phyloP scores from a whole-genome alignment of 2,113 vertebrate genomes.

The Dromaius novaehollandiae region DNA sequence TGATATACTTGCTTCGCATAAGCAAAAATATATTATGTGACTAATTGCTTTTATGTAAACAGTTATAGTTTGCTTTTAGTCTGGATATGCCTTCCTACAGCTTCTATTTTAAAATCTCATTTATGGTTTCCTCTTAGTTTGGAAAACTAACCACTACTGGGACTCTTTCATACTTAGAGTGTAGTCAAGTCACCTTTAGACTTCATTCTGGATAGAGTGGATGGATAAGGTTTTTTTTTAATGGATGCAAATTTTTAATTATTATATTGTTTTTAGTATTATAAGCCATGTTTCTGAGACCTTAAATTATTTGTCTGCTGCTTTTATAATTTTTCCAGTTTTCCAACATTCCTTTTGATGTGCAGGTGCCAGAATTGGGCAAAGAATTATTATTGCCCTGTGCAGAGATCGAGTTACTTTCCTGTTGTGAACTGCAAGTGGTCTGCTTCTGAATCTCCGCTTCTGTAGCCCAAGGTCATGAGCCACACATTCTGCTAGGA shows the following conservation, averaged over 20 bases:
- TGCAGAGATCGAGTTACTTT: not conserved
- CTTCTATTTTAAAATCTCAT: not conserved
- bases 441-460: not conserved
- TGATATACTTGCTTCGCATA: not conserved
- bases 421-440: not conserved
- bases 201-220: not conserved
- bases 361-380: not conserved
- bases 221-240: not conserved
- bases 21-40: not conserved
- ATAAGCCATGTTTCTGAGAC: not conserved
- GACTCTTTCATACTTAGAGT: not conserved
- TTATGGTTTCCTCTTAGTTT: fast-evolving
- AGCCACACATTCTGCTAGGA: not conserved
- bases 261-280: not conserved
- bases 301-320: not conserved
- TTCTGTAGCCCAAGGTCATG: not conserved
- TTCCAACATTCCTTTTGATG: not conserved
- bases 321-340: not conserved
- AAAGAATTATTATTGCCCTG: not conserved
- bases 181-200: not conserved
- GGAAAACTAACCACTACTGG: not conserved
- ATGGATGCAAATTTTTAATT: not conserved
- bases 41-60: not conserved
- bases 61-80: not conserved
- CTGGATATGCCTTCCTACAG: not conserved